Evolutionary conservation across 1,140 invertebrate species (phyloP).

Genomic region (Liolophura sinensis): DNA sequence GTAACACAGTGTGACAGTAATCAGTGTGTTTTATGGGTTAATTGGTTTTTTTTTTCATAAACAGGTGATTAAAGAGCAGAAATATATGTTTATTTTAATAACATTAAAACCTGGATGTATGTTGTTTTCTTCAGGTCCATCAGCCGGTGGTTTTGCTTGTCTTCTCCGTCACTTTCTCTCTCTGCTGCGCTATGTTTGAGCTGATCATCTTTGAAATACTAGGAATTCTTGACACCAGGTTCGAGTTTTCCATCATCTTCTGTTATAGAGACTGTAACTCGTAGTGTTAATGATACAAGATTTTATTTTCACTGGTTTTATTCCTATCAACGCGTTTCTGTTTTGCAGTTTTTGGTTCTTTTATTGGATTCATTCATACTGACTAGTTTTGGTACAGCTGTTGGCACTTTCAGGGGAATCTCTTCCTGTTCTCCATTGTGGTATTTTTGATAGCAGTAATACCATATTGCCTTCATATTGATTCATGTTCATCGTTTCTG

Average conservation of each 20-base stretch:
- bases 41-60: too few species aligned
- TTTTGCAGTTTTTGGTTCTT: too few species aligned
- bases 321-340: background rate
- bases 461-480: too few species aligned
- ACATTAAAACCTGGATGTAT: background rate
- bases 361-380: too few species aligned
- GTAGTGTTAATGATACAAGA: too few species aligned
- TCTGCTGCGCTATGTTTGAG: conserved; percentile 99
- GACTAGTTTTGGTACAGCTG: too few species aligned
- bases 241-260: conserved; percentile 35
- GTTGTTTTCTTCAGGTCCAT: conserved; percentile 68
- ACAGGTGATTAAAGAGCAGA: too few species aligned
- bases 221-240: conserved; percentile 83
- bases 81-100: too few species aligned
- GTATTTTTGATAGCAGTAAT: conserved; percentile 95
- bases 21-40: background rate
- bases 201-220: conserved; percentile 99
- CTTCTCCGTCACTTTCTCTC: conserved; percentile 94
- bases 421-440: conserved; percentile 87
- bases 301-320: background rate
- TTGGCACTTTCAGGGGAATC: conserved; percentile 58
- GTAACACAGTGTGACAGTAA: too few species aligned
- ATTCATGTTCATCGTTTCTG: conserved; percentile 10
- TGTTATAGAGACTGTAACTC: too few species aligned
- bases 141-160: conserved; percentile 92